A percentile compares a stretch with the other conserved stretches of the same genome.
Evolutionary conservation across 2,888 invertebrate genomes (phyloP).

Genomic region (Athrips mouffetella): DNA sequence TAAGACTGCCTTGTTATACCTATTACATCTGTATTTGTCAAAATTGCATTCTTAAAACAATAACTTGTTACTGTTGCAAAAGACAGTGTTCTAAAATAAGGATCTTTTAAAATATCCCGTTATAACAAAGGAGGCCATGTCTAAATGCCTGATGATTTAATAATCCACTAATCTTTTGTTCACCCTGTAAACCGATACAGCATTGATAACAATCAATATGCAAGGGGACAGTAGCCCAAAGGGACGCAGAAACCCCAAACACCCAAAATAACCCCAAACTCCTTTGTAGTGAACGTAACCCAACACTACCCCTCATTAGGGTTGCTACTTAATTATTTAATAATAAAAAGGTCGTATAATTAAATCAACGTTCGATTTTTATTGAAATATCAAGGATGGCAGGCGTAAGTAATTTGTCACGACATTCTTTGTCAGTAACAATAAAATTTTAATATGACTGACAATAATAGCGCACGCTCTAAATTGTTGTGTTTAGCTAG

Average conservation of each 20-base stretch:
- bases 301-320: slow-evolving; percentile 65
- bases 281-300: slow-evolving; percentile 57
- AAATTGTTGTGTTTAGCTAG: neutral
- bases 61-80: too few species aligned
- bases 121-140: too few species aligned
- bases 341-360: slow-evolving; percentile 37
- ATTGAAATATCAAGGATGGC: slow-evolving; percentile 27
- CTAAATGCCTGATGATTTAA: too few species aligned
- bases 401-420: slow-evolving; percentile 24
- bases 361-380: slow-evolving; percentile 23
- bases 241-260: slow-evolving; percentile 46
- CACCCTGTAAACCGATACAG: slow-evolving; percentile 55
- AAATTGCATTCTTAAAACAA: too few species aligned
- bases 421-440: neutral
- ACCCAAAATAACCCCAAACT: slow-evolving; percentile 44
- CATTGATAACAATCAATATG: slow-evolving; percentile 56
- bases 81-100: too few species aligned
- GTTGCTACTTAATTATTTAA: slow-evolving; percentile 52
- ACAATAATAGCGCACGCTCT: too few species aligned
- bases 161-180: slow-evolving; percentile 31
- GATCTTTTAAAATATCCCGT: slow-evolving; percentile 7
- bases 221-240: slow-evolving; percentile 48
- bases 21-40: too few species aligned
- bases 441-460: too few species aligned
- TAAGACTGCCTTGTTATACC: too few species aligned